Base-by-base conservation (phyloP, 2,113 vertebrate genomes). In the Psilopsiagon aurifrons region DNA sequence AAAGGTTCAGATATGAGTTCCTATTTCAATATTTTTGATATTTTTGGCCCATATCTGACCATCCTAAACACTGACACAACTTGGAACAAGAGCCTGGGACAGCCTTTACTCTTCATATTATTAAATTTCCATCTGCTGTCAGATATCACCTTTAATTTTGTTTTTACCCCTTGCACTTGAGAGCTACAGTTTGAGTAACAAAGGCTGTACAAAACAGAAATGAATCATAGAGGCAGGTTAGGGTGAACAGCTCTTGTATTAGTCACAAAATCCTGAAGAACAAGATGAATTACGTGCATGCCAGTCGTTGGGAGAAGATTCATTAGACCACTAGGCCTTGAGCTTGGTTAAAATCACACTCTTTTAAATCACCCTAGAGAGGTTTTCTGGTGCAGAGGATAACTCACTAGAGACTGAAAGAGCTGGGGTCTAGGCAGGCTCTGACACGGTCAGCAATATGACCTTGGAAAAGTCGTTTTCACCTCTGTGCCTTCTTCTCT, bases 301-400 rank as follows among this genome's bases (percentile, higher is more conserved):
- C 88, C 88, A 96, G 76, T 95, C 1, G 0, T 57, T 88, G 73
- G 55, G 51, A 86, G 66, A 94, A 93, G 95, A 97, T 92, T 93
- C 83, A 95, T 95, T 90, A 68, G 62, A 90, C 33, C 57, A 78
- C 55, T 82, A 70, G 80, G 76, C 88, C 90, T 95, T 96, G 94
- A 95, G 92, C 79, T 86, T 95, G 83, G 92, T 92, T 92, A 95
- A 96, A 96, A 93, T 92, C 76, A 71, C 24, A 20, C 64, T 39
- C 52, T 93, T 94, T 77, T 95, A 92, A 92, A 96, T 97, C 90
- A 93, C 69, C 35, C 47, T 68, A 43, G n/a, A 88, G 88, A 95
- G 85, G 43, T 64, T 94, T 96, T 60, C 71, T 96, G 60, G 55
- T 60, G 18, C 35, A 86, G 33, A 15, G 64, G 80, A 92, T 93